Base-by-base conservation (phyloP, 1,140 invertebrate species). In the Leptinotarsa texana region DNA sequence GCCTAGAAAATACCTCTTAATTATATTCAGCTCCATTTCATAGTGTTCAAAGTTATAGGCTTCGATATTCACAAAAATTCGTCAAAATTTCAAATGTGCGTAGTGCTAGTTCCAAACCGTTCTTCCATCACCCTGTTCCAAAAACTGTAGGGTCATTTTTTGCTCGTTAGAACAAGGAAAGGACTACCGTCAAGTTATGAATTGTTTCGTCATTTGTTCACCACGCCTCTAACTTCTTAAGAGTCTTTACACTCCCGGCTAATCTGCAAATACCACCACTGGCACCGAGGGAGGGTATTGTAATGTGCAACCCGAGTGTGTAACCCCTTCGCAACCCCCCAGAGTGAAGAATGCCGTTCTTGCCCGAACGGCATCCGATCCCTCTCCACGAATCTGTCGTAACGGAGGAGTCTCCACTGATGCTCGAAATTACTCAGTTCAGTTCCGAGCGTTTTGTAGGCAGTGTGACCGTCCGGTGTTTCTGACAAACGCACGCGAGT, bases 281-380 rank as follows among this genome's bases (percentile, higher is more conserved):
- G n/a, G 62, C 33, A 65, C 49, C 63, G 69, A 63, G 68, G 72
- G 72, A 18, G 72, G 51, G 51, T 57, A 57, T 57, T 57, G 63
- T 33, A 65, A 24, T 65, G 63, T 65, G 63, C 51, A 57, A 57
- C 63, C 63, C 63, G 63, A 65, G 15, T 72, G 27, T 72, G 24
- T 72, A 77, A 77, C 74, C 78, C 79, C 74, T 79, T 79, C 69
- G 70, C 75, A 74, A 79, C 75, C 77, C 79, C 72, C 75, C 66
- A 27, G 69, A 76, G 74, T 22, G 42, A 21, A 66, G 67, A 73
- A 68, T 57, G 22, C 57, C 72, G 69, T 47, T 63, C 75, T 75
- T 75, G 67, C 57, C 69, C 77, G 75, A 78, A 57, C 74, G 71
- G 51, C 33, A 62, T 62, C 77, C 69, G 69, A 27, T 21, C 33